A percentile compares a stretch with the other conserved stretches of the same genome.
Evolutionary conservation across 2,113 vertebrate species (phyloP).

Genomic region (Ammodytes marinus): DNA sequence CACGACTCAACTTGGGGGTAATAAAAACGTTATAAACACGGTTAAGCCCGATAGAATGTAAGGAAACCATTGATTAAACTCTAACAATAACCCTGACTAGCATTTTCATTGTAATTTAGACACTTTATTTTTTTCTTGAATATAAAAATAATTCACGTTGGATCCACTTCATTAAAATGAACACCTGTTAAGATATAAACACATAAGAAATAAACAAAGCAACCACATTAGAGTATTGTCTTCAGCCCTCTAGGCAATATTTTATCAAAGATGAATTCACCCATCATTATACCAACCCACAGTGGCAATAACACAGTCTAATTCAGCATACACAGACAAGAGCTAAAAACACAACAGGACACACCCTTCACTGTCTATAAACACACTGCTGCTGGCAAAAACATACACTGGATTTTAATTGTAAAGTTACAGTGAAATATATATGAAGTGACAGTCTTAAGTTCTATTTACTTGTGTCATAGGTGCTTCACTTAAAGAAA

Average conservation of each 20-base stretch:
- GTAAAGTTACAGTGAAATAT: not conserved
- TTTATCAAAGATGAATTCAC: slow-evolving; percentile 41
- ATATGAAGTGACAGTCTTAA: not conserved
- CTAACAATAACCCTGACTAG: not conserved
- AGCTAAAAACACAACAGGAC: slow-evolving; percentile 10
- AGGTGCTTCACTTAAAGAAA: not conserved
- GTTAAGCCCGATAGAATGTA: too few relatives aligned
- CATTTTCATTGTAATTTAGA: not conserved
- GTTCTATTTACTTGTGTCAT: not conserved
- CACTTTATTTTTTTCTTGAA: slow-evolving; percentile 9
- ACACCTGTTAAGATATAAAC: not conserved
- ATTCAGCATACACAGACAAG: slow-evolving; percentile 28
- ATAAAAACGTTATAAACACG: not conserved
- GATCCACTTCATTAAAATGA: not conserved
- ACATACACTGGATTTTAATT: slow-evolving; percentile 7
- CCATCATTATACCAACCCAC: slow-evolving; percentile 24
- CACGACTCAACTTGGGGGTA: not conserved
- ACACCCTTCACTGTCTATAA: slow-evolving; percentile 25
- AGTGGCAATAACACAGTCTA: not conserved
- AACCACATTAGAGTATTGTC: slow-evolving; percentile 17
- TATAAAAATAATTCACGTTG: slow-evolving; percentile 3
- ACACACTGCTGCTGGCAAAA: slow-evolving; percentile 13
- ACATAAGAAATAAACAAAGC: not conserved
- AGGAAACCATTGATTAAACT: not conserved
- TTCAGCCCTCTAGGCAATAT: not conserved